A percentile compares a stretch with the other conserved stretches of the same genome.
Evolutionary conservation across 2,797 vertebrate genomes (phyloP).

Genomic region (Limosa lapponica): DNA sequence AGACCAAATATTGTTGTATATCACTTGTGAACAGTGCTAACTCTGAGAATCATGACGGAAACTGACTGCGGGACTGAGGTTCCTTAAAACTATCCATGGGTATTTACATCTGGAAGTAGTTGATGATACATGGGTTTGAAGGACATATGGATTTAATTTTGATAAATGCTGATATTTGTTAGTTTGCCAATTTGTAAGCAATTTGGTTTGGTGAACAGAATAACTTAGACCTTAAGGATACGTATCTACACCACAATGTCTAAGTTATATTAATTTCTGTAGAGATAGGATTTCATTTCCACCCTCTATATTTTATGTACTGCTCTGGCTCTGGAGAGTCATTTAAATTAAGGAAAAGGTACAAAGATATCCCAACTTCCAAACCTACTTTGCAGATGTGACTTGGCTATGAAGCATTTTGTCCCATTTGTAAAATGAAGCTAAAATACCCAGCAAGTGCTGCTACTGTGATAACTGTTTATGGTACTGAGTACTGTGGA

Average conservation of each 20-base stretch:
- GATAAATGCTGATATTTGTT: constrained; percentile 28
- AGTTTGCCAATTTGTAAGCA: constrained; percentile 56
- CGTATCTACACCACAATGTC: not conserved
- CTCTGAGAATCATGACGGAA: not conserved
- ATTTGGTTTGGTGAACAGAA: constrained; percentile 50
- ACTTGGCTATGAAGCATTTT: not conserved
- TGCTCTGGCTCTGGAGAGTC: not conserved
- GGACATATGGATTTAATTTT: constrained; percentile 59
- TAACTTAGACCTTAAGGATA: not conserved
- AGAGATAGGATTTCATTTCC: not conserved
- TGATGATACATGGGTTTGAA: constrained; percentile 45
- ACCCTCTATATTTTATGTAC: not conserved
- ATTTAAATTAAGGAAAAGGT: not conserved
- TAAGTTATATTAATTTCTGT: not conserved
- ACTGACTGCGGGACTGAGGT: not conserved
- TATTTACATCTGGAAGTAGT: constrained; percentile 66
- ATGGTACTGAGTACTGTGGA: not conserved
- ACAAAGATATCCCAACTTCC: not conserved
- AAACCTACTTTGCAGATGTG: not conserved
- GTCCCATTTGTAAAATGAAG: not conserved
- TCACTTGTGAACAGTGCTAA: not conserved
- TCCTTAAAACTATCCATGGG: constrained; percentile 1
- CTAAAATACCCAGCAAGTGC: not conserved
- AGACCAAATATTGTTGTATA: not conserved
- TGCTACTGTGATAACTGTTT: not conserved